Evolutionary conservation across 2,888 invertebrate species (phyloP), one percentile per base, ranked within the genome.

Genomic region (Dorcus parallelipipedus): DNA sequence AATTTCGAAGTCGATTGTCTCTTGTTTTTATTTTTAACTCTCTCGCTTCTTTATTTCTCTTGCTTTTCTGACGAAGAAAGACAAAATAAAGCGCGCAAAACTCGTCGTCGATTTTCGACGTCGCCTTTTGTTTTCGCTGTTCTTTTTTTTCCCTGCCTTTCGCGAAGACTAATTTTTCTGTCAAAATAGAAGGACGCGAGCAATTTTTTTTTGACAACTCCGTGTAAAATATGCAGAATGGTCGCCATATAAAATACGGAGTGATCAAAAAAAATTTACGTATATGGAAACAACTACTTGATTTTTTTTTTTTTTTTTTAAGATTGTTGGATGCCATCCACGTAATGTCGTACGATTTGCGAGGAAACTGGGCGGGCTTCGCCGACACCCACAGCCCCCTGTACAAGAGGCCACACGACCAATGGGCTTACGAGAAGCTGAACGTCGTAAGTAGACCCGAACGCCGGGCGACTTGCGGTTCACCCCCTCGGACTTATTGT

Each of bases 331-430:
- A 93, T 73, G 92, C 91, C 0, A 86, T 93, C 54, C 92, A 93
- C 73, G 91, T 90, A 48, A 93, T 93, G 93, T 86, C 91, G 0
- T 93, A 93, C 74, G 93, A 93, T 77, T 81, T 93, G 49, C 83
- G 93, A 60, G 93, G 93, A 9, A 93, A 92, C 75, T 94, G 94
- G 94, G 93, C 90, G 1, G 94, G 94, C 10, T 93, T 93, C 72
- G 93, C 94, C 0, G 94, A 95, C 72, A 88, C 89, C 0, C 95
- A 95, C 74, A 93, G 93, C 69, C 91, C 94, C 1, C 80, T 95
- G 0, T 93, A 92, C 76, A 90, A 87, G 71, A 83, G 95, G 48
- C 90, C 92, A 0, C 91, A 91, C 71, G 94, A 95, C 76, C 92
- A 93, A 73, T 93, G 88, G 82, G 93, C 92, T 17, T 94, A 93